Conservation (phyloP, 1,140 invertebrate species). For the Microplitis demolitor region DNA sequence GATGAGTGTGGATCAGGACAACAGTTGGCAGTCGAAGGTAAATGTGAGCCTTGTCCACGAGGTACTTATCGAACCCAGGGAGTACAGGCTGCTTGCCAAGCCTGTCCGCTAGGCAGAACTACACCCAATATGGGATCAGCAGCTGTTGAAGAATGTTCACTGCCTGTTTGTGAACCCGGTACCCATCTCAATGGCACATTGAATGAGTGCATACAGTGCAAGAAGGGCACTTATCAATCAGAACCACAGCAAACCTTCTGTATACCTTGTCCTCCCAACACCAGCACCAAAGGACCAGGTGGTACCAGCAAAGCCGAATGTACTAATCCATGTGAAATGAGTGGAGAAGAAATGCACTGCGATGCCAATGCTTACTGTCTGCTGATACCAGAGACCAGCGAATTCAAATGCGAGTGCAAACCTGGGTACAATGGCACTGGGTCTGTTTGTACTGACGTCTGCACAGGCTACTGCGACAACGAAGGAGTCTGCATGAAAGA, state of each 20-base stretch:
- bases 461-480: slow-evolving; percentile 87
- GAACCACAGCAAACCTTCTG: slow-evolving; percentile 88
- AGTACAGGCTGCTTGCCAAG: slow-evolving; percentile 83
- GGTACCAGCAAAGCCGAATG: slow-evolving; percentile 83
- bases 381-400: slow-evolving; percentile 80
- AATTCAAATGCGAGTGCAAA: slow-evolving; percentile 93
- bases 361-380: slow-evolving; percentile 89
- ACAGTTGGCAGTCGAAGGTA: slow-evolving; percentile 85
- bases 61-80: slow-evolving; percentile 90
- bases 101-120: slow-evolving; percentile 87
- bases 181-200: slow-evolving; percentile 83
- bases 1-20: slow-evolving; percentile 90
- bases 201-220: slow-evolving; percentile 87
- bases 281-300: slow-evolving; percentile 82
- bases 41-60: slow-evolving; percentile 89
- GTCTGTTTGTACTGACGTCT: slow-evolving; percentile 82
- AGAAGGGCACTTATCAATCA: slow-evolving; percentile 91
- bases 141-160: slow-evolving; percentile 87
- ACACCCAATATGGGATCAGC: slow-evolving; percentile 83
- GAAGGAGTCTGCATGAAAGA: slow-evolving; percentile 91
- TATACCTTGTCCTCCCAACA: slow-evolving; percentile 88
- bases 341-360: slow-evolving; percentile 82
- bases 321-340: slow-evolving; percentile 89
- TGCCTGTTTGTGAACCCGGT: slow-evolving; percentile 85
- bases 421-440: slow-evolving; percentile 91